Evolutionary conservation across 2,113 vertebrate genomes (phyloP).

Genomic region (Peromyscus maniculatus): DNA sequence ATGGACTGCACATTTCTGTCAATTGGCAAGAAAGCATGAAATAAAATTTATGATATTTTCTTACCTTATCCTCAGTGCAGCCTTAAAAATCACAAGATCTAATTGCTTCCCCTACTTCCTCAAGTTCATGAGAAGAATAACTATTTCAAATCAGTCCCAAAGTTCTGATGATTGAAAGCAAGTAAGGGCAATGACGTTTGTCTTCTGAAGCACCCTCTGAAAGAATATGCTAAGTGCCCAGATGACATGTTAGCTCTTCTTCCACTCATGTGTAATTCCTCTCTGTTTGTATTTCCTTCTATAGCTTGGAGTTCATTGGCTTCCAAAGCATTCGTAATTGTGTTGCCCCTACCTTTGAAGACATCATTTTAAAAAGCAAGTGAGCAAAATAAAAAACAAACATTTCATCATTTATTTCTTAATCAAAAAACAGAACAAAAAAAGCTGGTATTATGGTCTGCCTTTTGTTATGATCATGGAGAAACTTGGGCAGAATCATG

Average conservation of each 20-base stretch:
- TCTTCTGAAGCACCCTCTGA: slow-evolving; percentile 60
- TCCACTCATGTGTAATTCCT: not conserved
- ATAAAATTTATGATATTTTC: slow-evolving; percentile 90
- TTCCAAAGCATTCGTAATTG: slow-evolving; percentile 31
- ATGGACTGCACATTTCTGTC: slow-evolving; percentile 92
- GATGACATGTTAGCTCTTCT: not conserved
- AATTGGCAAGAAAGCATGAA: slow-evolving; percentile 89
- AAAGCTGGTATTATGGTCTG: slow-evolving; percentile 16
- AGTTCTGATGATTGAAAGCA: slow-evolving; percentile 74
- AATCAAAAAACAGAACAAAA: not conserved
- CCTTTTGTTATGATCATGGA: slow-evolving; percentile 49
- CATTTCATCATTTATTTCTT: not conserved
- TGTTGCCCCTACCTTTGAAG: not conserved
- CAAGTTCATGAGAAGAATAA: slow-evolving; percentile 80
- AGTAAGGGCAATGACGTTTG: slow-evolving; percentile 56
- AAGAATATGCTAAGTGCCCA: slow-evolving; percentile 37
- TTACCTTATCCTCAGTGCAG: slow-evolving; percentile 86
- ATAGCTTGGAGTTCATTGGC: slow-evolving; percentile 47
- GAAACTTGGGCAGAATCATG: slow-evolving; percentile 58
- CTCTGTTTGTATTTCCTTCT: not conserved
- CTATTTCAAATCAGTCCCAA: slow-evolving; percentile 73
- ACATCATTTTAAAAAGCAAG: not conserved
- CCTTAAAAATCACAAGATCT: slow-evolving; percentile 85
- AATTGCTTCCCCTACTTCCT: slow-evolving; percentile 83
- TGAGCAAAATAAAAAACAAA: not conserved